A percentile compares a stretch with the other conserved stretches of the same genome.
Evolutionary conservation across 2,888 invertebrate species (phyloP).

Genomic region (Xestia ashworthii): DNA sequence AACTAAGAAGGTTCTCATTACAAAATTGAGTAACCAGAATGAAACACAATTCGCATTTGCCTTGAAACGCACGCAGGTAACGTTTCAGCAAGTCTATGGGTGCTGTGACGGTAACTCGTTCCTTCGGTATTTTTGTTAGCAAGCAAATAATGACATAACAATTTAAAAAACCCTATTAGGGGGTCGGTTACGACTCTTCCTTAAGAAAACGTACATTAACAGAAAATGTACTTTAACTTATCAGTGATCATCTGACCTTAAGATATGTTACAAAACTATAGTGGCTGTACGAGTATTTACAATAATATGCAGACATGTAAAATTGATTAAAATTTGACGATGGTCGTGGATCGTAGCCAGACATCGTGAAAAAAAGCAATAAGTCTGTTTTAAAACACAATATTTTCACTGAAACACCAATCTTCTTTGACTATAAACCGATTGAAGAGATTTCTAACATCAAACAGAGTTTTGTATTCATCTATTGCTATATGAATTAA

Average conservation of each 20-base stretch:
- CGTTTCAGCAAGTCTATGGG: not conserved
- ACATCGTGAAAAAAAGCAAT: slow-evolving; percentile 21
- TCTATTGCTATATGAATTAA: slow-evolving; percentile 20
- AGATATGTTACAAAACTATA: slow-evolving; percentile 9
- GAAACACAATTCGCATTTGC: not conserved
- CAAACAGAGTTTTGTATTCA: slow-evolving; percentile 25
- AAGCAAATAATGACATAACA: not conserved
- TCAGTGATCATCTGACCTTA: not conserved
- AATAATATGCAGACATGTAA: not conserved
- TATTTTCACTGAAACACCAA: slow-evolving; percentile 16
- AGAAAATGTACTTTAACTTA: not conserved
- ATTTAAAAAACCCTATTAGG: not conserved
- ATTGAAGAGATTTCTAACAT: slow-evolving; percentile 42
- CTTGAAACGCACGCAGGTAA: not conserved
- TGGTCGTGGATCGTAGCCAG: not conserved
- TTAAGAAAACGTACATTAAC: not conserved
- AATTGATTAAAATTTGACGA: slow-evolving; percentile 6
- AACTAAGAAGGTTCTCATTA: not conserved
- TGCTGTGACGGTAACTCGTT: not conserved
- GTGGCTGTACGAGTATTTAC: slow-evolving; percentile 15
- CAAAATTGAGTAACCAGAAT: slow-evolving; percentile 8
- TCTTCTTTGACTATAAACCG: slow-evolving; percentile 6
- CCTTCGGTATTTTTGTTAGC: not conserved
- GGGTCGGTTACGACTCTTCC: not conserved
- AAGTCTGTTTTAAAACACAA: slow-evolving; percentile 18